Evolutionary conservation across 1,140 invertebrate genomes (phyloP).

Genomic region (Uloborus diversus): DNA sequence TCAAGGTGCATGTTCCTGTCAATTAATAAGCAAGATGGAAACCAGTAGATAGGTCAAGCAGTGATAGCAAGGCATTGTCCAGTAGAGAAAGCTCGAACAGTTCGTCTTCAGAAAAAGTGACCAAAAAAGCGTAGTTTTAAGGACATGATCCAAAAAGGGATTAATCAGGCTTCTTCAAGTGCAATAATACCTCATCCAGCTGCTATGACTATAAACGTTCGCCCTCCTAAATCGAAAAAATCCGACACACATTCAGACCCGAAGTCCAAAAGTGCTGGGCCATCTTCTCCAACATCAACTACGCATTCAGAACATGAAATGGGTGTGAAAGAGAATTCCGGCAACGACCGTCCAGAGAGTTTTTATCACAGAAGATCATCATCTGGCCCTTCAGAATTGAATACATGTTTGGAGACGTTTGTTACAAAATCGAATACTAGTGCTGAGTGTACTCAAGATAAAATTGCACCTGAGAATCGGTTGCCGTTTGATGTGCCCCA

Average conservation of each 20-base stretch:
- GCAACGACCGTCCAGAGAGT: too few relatives aligned
- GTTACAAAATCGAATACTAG: not conserved
- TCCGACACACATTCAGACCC: not conserved
- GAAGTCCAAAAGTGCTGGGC: conserved; percentile 27
- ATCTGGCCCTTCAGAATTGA: conserved; percentile 39
- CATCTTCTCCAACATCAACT: conserved; percentile 28
- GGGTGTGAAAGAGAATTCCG: not conserved
- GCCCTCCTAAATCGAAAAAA: conserved; percentile 13
- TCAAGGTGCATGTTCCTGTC: conserved; percentile 56
- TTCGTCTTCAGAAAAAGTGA: not conserved
- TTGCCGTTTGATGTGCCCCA: not conserved
- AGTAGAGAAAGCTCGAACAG: not conserved
- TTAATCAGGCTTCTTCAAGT: conserved; percentile 22
- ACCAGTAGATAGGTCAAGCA: conserved; percentile 9
- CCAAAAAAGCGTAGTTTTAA: conserved; percentile 35
- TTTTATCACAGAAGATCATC: conserved; percentile 21
- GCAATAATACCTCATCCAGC: conserved; percentile 49
- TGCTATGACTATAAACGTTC: conserved; percentile 33
- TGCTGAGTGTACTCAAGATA: not conserved
- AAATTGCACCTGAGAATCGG: not conserved
- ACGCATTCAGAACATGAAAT: conserved; percentile 8
- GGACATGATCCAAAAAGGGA: conserved; percentile 40
- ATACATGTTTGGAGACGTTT: too few relatives aligned
- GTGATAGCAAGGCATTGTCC: conserved; percentile 9
- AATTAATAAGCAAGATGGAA: conserved; percentile 27